Conservation (phyloP, 2,888 invertebrate species). For the Cactoblastis cactorum region DNA sequence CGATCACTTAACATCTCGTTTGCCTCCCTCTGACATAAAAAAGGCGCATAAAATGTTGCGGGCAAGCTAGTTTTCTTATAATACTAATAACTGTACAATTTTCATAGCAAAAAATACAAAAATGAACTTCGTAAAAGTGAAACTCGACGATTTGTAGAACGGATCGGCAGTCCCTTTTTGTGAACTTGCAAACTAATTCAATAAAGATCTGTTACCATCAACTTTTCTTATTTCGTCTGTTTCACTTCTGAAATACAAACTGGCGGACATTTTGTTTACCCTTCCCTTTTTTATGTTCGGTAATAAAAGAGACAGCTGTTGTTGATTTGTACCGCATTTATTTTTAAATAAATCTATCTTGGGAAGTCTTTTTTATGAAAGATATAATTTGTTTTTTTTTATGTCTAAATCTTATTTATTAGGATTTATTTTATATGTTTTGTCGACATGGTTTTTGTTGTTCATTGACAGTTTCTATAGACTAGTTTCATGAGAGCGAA, state of each 20-base stretch:
- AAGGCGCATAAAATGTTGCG: too few species aligned
- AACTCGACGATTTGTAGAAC: slow-evolving; percentile 29
- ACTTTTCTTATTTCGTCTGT: slow-evolving; percentile 23
- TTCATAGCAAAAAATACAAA: slow-evolving; percentile 14
- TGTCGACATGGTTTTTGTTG: too few species aligned
- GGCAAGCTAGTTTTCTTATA: too few species aligned
- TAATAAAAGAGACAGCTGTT: slow-evolving; percentile 10
- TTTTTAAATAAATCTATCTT: neutral
- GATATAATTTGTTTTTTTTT: too few species aligned
- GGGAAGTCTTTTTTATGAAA: neutral
- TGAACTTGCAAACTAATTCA: slow-evolving; percentile 51
- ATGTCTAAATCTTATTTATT: too few species aligned
- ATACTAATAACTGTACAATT: too few species aligned
- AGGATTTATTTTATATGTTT: too few species aligned
- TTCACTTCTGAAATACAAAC: slow-evolving; percentile 9
- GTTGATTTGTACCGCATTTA: neutral
- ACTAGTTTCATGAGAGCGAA: too few species aligned
- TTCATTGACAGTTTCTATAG: too few species aligned
- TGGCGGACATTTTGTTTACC: slow-evolving; percentile 8
- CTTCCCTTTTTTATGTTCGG: slow-evolving; percentile 8
- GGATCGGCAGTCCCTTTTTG: slow-evolving; percentile 39
- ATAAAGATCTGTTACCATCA: slow-evolving; percentile 40
- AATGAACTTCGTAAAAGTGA: slow-evolving; percentile 17
- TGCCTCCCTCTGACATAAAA: too few species aligned
- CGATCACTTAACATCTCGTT: too few species aligned